Conservation (phyloP, 2,113 vertebrate genomes). For the Stegostoma tigrinum region DNA sequence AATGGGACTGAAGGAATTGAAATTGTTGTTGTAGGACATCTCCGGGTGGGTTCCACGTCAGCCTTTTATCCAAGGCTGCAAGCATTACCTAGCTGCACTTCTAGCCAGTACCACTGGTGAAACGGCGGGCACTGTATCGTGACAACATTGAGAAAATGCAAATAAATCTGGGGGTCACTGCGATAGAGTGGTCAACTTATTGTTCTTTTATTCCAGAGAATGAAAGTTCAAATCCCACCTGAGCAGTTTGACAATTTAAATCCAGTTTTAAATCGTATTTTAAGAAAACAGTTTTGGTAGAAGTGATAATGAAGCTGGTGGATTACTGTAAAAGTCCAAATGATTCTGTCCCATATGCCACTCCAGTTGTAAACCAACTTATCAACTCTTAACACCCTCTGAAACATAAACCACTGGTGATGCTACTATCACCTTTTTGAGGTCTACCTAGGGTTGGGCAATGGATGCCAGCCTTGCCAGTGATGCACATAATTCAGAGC, state of each 20-base stretch:
- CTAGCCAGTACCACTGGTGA: neutral
- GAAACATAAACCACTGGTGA: neutral
- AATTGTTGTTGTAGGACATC: neutral
- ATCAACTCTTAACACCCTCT: neutral
- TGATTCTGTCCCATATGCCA: neutral
- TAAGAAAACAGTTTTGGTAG: neutral
- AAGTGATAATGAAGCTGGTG: neutral
- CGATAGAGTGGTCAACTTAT: neutral
- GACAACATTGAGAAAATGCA: neutral
- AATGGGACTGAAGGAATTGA: neutral
- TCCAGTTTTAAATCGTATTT: neutral
- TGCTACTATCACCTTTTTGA: neutral
- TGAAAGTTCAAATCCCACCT: neutral
- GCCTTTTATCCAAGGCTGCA: neutral
- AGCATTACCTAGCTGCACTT: neutral
- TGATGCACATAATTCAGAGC: neutral
- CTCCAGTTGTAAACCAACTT: neutral
- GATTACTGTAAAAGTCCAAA: neutral
- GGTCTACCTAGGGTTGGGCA: neutral
- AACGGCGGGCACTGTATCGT: neutral
- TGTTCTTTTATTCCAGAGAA: neutral
- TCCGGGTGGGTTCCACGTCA: neutral
- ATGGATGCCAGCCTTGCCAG: neutral
- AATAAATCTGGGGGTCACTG: neutral
- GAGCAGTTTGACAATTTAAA: neutral